These are phyloP conservation scores for Boleophthalmus pectinirostris DNA, from an alignment of 2,113 vertebrate genomes.

Conservation along the genomic window DNA sequence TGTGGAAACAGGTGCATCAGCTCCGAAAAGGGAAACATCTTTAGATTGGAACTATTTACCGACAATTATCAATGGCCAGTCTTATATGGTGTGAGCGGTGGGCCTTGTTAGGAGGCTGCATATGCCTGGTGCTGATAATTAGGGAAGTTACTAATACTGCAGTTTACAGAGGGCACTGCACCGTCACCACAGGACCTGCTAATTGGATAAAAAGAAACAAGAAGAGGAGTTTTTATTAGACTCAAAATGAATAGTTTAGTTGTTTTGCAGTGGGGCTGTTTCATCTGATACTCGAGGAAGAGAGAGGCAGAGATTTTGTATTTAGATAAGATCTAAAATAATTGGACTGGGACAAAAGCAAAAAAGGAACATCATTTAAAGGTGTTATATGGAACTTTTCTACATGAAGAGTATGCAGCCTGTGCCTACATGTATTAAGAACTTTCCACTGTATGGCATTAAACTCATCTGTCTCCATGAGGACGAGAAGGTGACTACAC, in stretches of 20 bases:
- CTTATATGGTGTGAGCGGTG: slow-evolving; percentile 9
- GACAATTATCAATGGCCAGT: not conserved
- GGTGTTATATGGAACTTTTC: too few species aligned
- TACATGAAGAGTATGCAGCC: too few species aligned
- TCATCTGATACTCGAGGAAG: not conserved
- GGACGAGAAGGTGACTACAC: too few species aligned
- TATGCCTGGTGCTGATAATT: slow-evolving; percentile 52
- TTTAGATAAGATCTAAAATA: not conserved
- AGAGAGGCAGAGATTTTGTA: not conserved
- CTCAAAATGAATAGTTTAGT: not conserved
- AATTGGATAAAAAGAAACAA: slow-evolving; percentile 60
- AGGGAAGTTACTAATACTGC: slow-evolving; percentile 31
- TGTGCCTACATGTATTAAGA: too few species aligned
- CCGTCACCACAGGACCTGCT: slow-evolving; percentile 49
- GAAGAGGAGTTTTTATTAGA: not conserved
- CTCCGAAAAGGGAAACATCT: not conserved
- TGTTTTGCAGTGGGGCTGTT: not conserved
- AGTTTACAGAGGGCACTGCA: slow-evolving; percentile 32
- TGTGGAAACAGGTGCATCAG: slow-evolving; percentile 21
- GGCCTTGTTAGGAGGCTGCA: slow-evolving; percentile 11
- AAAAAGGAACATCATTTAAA: not conserved
- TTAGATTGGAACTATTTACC: slow-evolving; percentile 3
- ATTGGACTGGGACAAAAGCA: not conserved
- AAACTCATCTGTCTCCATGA: too few species aligned
- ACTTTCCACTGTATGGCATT: too few species aligned